Conservation (phyloP, 2,113 vertebrate genomes). For the Sitta europaea region DNA sequence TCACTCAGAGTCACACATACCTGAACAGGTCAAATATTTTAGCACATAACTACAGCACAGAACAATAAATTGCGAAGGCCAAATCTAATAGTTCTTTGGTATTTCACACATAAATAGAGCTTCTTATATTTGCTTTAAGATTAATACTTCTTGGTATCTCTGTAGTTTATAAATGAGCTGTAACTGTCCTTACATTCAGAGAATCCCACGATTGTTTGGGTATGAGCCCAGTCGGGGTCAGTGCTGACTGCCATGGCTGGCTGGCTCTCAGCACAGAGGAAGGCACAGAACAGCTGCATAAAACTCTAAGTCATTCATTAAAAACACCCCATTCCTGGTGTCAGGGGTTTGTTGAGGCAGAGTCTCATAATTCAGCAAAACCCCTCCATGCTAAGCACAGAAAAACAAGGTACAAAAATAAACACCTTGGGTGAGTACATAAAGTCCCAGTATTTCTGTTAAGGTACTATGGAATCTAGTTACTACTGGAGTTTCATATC, state of each 20-base stretch:
- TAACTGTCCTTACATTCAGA: neutral
- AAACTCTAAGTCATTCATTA: neutral
- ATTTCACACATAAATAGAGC: neutral
- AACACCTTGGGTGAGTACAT: neutral
- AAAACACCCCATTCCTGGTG: neutral
- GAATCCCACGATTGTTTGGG: neutral
- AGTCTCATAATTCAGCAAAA: neutral
- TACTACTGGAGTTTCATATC: neutral
- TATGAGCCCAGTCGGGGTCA: neutral
- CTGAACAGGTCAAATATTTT: neutral
- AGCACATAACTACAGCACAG: neutral
- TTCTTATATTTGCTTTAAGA: neutral
- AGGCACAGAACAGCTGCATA: neutral
- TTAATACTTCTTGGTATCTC: neutral
- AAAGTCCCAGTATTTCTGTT: neutral
- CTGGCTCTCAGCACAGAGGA: neutral
- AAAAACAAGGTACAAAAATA: neutral
- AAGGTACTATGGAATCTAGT: neutral
- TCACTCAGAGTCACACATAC: constrained; percentile 3
- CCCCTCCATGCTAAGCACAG: neutral
- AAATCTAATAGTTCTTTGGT: neutral
- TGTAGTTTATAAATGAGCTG: neutral
- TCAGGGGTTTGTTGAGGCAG: neutral
- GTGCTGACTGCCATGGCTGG: neutral
- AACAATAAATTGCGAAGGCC: neutral